Evolutionary conservation across 2,797 vertebrate species (phyloP), one percentile per base, ranked within the genome.

Genomic region (Thripadectes ignobilis): DNA sequence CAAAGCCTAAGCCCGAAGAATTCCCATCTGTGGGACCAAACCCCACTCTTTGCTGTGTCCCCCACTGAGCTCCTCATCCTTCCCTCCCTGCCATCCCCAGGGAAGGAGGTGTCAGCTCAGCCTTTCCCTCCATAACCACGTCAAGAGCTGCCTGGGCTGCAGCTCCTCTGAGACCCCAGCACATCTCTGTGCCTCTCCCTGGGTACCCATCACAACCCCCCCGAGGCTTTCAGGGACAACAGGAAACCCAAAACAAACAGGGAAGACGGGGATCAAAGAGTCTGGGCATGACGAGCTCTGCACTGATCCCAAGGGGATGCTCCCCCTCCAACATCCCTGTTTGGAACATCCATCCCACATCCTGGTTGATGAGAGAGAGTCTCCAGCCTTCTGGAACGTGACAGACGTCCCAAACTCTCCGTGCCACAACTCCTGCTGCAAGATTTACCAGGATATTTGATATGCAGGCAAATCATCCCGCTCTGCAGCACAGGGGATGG

Each of bases 271-370:
- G 55, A 77, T 46, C 14, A 3, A 55, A 58, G 85, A n/a, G 55
- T 24, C 69, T 38, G 65, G 76, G 58, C 16, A 88, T 8, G 3
- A 24, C 5, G 22, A 83, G 85, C 54, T 92, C 65, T 3, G 0
- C 1, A 0, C 2, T 0, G 17, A 41, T 78, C 84, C 80, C 51
- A 0, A 0, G 59, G 90, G 88, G 38, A 96, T 26, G 45, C 38
- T 74, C 19, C 13, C 65, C 51, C 21, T 4, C 41, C 46, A 41
- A 29, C 10, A 7, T 34, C 72, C 49, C 73, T 12, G 34, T 10
- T 22, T 20, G 48, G 15, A 57, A 30, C 14, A 0, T 36, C 38
- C 80, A 59, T 7, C 62, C 52, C 7, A 7, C 54, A 27, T 17
- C 43, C 17, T 36, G 32, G 38, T 39, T 36, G 11, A 21, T 0